These are phyloP conservation scores for Phocides pigmalion DNA, from an alignment of 1,140 invertebrate species.

Conservation along the genomic window DNA sequence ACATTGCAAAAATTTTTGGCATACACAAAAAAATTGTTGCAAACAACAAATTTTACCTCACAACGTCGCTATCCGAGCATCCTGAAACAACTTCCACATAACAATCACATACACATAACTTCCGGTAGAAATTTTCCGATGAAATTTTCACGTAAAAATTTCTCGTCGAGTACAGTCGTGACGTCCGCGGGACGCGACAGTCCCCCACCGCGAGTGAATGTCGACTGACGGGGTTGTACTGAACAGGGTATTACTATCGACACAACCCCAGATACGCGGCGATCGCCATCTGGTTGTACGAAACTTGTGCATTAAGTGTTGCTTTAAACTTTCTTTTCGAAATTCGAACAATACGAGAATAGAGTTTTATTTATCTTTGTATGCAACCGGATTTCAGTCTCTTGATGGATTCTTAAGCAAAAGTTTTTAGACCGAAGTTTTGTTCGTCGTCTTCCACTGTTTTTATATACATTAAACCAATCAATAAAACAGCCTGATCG, in stretches of 20 bases:
- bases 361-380: slow-evolving; percentile 37
- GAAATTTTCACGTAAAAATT: slow-evolving; percentile 26
- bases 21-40: background rate
- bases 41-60: slow-evolving; percentile 25
- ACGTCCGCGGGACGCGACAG: slow-evolving; percentile 3
- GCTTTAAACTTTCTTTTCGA: slow-evolving; percentile 40
- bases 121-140: background rate
- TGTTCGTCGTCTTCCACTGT: too few relatives aligned
- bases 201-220: slow-evolving; percentile 8
- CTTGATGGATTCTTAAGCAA: slow-evolving; percentile 14
- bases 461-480: too few relatives aligned
- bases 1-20: background rate
- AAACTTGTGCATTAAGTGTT: slow-evolving; percentile 47
- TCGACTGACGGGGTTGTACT: slow-evolving; percentile 4
- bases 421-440: slow-evolving; percentile 18
- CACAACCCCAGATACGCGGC: slow-evolving; percentile 25
- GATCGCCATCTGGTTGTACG: slow-evolving; percentile 39
- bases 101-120: slow-evolving; percentile 15
- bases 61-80: slow-evolving; percentile 1
- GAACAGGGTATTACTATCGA: slow-evolving; percentile 12
- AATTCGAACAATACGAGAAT: slow-evolving; percentile 42
- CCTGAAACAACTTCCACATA: slow-evolving; percentile 17
- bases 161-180: slow-evolving; percentile 5
- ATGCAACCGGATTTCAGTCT: slow-evolving; percentile 16
- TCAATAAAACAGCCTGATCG: too few relatives aligned